A percentile compares a stretch with the other conserved stretches of the same genome.
Conservation (phyloP, 2,797 vertebrate genomes). For the Cryptoblepharus egeriae region DNA sequence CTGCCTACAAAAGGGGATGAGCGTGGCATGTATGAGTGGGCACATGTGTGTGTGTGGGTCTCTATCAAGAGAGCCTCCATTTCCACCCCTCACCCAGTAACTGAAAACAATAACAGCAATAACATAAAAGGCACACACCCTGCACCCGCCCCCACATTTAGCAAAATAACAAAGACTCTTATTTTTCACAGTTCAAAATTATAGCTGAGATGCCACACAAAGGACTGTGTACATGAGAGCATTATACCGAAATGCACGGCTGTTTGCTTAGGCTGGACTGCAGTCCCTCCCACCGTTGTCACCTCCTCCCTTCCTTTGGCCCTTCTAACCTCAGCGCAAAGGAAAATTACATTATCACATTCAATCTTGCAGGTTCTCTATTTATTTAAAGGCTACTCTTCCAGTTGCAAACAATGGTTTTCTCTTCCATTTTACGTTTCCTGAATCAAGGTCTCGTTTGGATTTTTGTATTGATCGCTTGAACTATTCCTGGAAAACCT, state of each 20-base stretch:
- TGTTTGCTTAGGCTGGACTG: conserved; percentile 35
- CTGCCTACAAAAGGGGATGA: conserved; percentile 19
- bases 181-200: conserved; percentile 75
- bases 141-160: conserved; percentile 65
- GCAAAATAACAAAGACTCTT: conserved; percentile 75
- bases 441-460: conserved; percentile 66
- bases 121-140: not conserved
- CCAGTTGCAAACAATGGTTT: conserved; percentile 61
- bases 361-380: conserved; percentile 50
- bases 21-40: not conserved
- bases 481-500: conserved; percentile 86
- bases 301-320: conserved; percentile 40
- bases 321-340: conserved; percentile 65
- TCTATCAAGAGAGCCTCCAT: conserved; percentile 60
- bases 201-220: conserved; percentile 66
- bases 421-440: conserved; percentile 73
- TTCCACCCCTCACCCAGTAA: conserved; percentile 70
- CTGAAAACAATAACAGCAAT: conserved; percentile 47
- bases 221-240: conserved; percentile 58
- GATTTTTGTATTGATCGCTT: conserved; percentile 58
- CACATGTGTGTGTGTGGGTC: not conserved
- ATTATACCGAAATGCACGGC: conserved; percentile 19
- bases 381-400: conserved; percentile 75
- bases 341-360: conserved; percentile 68
- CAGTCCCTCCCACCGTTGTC: conserved; percentile 42